Evolutionary conservation across 1,140 invertebrate species (phyloP), one percentile per base, ranked within the genome.

Genomic region (Gerris buenoi): DNA sequence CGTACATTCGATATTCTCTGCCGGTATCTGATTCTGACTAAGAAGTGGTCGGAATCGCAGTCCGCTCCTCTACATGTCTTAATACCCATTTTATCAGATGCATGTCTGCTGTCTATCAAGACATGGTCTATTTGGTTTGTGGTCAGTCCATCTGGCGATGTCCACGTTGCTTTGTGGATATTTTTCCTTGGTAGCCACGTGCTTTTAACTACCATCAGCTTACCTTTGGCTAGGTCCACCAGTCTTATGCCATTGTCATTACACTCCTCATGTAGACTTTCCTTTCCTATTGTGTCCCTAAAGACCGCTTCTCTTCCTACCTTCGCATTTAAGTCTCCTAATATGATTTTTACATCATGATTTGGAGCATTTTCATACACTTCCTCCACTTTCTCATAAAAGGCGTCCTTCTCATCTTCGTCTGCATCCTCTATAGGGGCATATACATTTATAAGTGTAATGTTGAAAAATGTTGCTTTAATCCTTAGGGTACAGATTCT

Each of bases 211-310:
- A 60, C 69, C 65, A 74, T 63, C 25, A 68, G 69, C 26, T 68
- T 70, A 56, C 62, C 65, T 14, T 28, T 27, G 13, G 68, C 69
- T 65, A 75, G 68, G 26, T 68, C 65, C 18, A 69, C 64, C 18
- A 72, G 63, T 63, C 67, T 67, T 25, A 64, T 22, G 3, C 68
- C 71, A 68, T 72, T 72, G 22, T 70, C 69, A 66, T 69, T 71
- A 5, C 64, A 46, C 33, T 10, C 14, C 33, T 67, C 23, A 68
- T 78, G 69, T 70, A 69, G 63, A 72, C 76, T 64, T 65, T 79
- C 28, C 56, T 25, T 62, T 56, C 64, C 67, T 60, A 29, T 65
- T 58, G 57, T 68, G 29, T 27, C 25, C 56, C 61, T 29, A 26
- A 25, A 62, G 62, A 18, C 2, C 64, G 63, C 27, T 67, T 65